Conservation (phyloP, 2,888 invertebrate genomes). For the Vanessa cardui region DNA sequence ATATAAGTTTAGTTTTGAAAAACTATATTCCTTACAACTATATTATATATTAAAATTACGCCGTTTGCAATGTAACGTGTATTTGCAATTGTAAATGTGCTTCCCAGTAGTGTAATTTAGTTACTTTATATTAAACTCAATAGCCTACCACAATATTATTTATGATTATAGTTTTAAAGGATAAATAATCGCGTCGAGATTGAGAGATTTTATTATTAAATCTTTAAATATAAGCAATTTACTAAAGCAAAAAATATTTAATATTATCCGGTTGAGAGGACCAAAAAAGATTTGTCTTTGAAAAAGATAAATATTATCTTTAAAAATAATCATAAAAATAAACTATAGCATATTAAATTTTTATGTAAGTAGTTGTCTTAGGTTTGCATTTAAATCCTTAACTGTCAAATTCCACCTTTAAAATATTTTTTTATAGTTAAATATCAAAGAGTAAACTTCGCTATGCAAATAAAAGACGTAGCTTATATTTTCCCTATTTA, state of each 20-base stretch:
- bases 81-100: too few species aligned
- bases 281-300: not conserved
- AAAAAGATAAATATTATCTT: too few species aligned
- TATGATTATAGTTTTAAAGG: slow-evolving; percentile 28
- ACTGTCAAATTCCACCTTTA: not conserved
- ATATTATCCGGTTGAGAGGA: not conserved
- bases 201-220: slow-evolving; percentile 26
- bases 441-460: not conserved
- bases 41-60: too few species aligned
- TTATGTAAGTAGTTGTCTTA: too few species aligned
- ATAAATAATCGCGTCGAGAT: slow-evolving; percentile 28
- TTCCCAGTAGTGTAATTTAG: slow-evolving; percentile 65
- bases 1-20: too few species aligned
- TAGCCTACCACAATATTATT: slow-evolving; percentile 24
- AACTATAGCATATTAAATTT: not conserved
- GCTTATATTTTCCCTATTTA: too few species aligned
- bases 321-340: not conserved
- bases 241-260: too few species aligned
- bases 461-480: slow-evolving; percentile 4
- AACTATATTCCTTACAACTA: too few species aligned
- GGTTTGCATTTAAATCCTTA: not conserved
- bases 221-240: not conserved
- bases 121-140: slow-evolving; percentile 56
- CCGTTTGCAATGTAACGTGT: too few species aligned
- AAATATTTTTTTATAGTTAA: slow-evolving; percentile 7